Percentiles rank a stretch among this genome's conserved stretches.
Evolutionary conservation across 92 coral and sea anemone species (phyloP).

Genomic region (Parazoanthus darwini): DNA sequence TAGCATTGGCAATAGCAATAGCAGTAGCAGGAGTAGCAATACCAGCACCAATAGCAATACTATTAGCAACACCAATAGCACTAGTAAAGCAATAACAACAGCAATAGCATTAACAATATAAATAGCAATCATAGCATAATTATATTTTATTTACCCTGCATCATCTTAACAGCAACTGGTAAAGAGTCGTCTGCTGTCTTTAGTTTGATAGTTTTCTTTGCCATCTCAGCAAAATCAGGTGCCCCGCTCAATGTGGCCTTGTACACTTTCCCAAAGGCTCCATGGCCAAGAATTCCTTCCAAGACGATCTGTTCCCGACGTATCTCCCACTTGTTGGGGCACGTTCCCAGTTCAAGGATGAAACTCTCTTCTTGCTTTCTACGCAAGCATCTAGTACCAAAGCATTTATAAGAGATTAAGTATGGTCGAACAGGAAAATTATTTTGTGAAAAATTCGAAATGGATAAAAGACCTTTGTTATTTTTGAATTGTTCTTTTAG

Average conservation of each 20-base stretch:
- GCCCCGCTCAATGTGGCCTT: constrained; percentile 3
- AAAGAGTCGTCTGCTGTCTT: neutral
- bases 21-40: no score
- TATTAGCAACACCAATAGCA: no score
- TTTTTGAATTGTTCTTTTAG: no score
- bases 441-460: neutral
- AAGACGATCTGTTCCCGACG: constrained; percentile 13
- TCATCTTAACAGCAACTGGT: constrained; percentile 32
- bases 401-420: neutral
- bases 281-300: constrained; percentile 11
- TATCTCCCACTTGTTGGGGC: constrained; percentile 9
- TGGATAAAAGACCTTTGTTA: no score
- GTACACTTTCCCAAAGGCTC: constrained; percentile 37
- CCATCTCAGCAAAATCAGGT: neutral
- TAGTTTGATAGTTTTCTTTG: neutral
- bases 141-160: neutral
- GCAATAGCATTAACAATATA: neutral
- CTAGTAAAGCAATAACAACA: neutral
- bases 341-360: neutral
- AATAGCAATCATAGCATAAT: neutral
- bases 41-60: no score
- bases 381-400: neutral
- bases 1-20: neutral
- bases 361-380: neutral
- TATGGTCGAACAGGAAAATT: neutral